Evolutionary conservation across 2,888 invertebrate genomes (phyloP).

Genomic region (Sialis fuliginosa): DNA sequence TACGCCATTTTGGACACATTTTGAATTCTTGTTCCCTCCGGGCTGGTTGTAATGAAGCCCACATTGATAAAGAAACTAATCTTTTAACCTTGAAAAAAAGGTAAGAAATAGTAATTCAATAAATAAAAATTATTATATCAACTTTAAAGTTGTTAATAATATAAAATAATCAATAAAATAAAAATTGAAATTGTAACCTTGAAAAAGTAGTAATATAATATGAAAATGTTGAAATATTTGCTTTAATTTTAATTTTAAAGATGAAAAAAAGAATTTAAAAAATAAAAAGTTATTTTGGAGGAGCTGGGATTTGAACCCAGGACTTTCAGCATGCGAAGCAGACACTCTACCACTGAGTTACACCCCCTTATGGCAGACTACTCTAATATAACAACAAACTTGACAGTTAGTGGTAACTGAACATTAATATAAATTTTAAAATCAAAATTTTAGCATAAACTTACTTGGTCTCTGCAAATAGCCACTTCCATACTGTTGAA

Average conservation of each 20-base stretch:
- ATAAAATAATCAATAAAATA: neutral
- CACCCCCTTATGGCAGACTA: too few relatives aligned
- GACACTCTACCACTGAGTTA: too few relatives aligned
- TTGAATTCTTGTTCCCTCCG: constrained; percentile 76
- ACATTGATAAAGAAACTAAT: constrained; percentile 84
- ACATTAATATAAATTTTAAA: neutral
- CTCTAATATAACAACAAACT: too few relatives aligned
- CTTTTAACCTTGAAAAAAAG: constrained; percentile 32
- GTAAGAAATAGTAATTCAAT: too few relatives aligned
- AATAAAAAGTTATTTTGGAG: too few relatives aligned
- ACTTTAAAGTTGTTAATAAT: too few relatives aligned
- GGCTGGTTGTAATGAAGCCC: constrained; percentile 72
- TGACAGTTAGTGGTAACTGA: too few relatives aligned
- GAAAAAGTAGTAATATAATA: neutral
- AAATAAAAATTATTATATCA: too few relatives aligned
- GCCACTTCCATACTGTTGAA: constrained; percentile 96
- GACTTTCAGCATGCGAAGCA: too few relatives aligned
- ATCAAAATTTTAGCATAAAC: neutral
- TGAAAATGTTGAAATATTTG: neutral
- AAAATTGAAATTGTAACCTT: neutral
- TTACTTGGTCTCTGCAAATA: constrained; percentile 76
- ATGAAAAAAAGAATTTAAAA: too few relatives aligned
- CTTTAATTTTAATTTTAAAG: too few relatives aligned
- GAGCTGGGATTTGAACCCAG: too few relatives aligned
- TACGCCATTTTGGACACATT: constrained; percentile 73